phyloP scores from a whole-genome alignment of 1,140 invertebrate species.

The Hyposmocoma kahamanoa region DNA sequence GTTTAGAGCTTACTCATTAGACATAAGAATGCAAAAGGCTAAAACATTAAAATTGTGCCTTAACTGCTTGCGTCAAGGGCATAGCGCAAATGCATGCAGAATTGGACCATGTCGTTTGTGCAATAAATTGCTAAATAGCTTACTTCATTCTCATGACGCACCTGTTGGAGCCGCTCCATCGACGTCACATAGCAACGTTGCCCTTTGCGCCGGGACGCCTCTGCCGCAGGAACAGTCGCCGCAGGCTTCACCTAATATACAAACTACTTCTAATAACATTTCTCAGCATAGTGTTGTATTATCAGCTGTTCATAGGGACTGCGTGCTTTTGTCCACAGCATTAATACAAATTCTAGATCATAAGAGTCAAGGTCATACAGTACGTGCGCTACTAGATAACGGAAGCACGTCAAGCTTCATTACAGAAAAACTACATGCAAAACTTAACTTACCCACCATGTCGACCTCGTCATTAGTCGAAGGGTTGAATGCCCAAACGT shows the following conservation, averaged over 20 bases:
- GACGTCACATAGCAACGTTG: not conserved
- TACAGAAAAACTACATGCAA: not conserved
- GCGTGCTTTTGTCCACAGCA: not conserved
- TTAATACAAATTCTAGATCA: not conserved
- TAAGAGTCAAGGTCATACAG: not conserved
- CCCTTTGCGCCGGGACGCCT: too few relatives aligned
- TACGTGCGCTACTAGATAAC: not conserved
- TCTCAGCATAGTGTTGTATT: conserved; percentile 1
- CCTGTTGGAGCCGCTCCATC: not conserved
- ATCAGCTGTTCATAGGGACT: not conserved
- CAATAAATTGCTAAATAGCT: not conserved
- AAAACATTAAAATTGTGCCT: not conserved
- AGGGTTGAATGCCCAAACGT: not conserved
- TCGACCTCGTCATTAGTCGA: not conserved
- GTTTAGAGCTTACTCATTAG: conserved; percentile 1
- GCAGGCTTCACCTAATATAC: not conserved
- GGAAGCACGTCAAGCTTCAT: conserved; percentile 3
- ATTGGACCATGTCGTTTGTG: not conserved
- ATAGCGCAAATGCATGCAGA: not conserved
- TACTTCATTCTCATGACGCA: not conserved
- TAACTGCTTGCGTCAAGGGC: not conserved
- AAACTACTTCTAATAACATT: too few relatives aligned
- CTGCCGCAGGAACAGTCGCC: not conserved
- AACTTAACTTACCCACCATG: not conserved
- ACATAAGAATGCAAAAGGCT: not conserved